phyloP scores from a whole-genome alignment of 1,140 invertebrate species.

The Drosophila takahashii region DNA sequence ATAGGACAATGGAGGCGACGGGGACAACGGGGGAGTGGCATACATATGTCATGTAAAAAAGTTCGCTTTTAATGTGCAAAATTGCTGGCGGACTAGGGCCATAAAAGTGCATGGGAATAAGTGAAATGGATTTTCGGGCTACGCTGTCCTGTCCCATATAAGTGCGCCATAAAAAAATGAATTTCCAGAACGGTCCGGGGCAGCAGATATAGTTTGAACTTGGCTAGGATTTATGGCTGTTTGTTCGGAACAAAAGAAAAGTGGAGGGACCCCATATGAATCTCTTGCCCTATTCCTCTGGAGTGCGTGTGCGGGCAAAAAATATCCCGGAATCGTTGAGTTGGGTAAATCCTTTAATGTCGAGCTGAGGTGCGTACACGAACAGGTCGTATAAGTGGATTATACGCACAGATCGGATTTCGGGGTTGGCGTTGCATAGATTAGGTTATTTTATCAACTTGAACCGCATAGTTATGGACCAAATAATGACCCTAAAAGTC shows the following conservation, averaged over 20 bases:
- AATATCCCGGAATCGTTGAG: slow-evolving; percentile 29
- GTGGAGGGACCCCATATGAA: slow-evolving; percentile 13
- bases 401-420: slow-evolving; percentile 45
- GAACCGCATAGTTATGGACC: slow-evolving; percentile 29
- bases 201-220: slow-evolving; percentile 59
- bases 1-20: neutral
- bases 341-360: slow-evolving; percentile 54
- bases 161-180: slow-evolving; percentile 67
- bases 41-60: slow-evolving; percentile 80
- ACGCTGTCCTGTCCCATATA: slow-evolving; percentile 57
- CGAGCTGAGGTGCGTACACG: slow-evolving; percentile 49
- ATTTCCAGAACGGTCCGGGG: slow-evolving; percentile 31
- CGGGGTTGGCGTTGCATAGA: slow-evolving; percentile 16
- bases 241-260: slow-evolving; percentile 62
- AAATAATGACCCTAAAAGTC: neutral
- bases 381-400: slow-evolving; percentile 39
- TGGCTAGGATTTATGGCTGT: slow-evolving; percentile 62
- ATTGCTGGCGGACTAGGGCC: slow-evolving; percentile 74
- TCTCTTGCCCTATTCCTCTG: neutral
- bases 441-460: slow-evolving; percentile 40
- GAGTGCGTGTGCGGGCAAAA: slow-evolving; percentile 25
- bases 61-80: slow-evolving; percentile 78
- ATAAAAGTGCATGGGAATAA: slow-evolving; percentile 79
- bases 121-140: slow-evolving; percentile 74
- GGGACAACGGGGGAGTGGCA: slow-evolving; percentile 17